Base-by-base conservation (phyloP, 2,888 invertebrate genomes). In the Scaptomyza polygonia region DNA sequence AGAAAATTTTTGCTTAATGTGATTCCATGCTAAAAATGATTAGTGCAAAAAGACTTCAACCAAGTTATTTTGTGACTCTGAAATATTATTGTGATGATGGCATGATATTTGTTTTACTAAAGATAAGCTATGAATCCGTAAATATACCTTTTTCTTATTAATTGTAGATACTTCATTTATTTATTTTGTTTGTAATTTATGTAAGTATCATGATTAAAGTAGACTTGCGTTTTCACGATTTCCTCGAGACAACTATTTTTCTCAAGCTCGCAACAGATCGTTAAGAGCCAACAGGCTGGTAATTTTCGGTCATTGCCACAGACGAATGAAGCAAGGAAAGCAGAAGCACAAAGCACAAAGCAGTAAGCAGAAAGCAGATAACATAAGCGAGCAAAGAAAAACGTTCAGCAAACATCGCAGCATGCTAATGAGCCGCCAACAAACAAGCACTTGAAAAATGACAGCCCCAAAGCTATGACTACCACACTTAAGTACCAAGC, bases 291-390 rank as follows among this genome's bases (percentile, higher is more conserved):
- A 16, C 21, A 49, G 42, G 49, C 57, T 77, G 67, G 48, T 64
- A 62, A 77, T 75, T 84, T 85, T 77, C 75, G 80, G 87, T 78
- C 88, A 88, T 87, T 88, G 85, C 87, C 88, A 88, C 77, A 79
- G 71, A 32, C 73, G 51, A 54, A 40, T 43, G 16, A 47, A 49
- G 56, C 49, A 52, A 36, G 45, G 52, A 27, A 64, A 62, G 55
- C 48, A 63, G 63, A 55, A 49, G 25, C 25, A 5, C 49, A 27
- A 64, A 62, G 55, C 48, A 63, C n/a, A n/a, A n/a, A n/a, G 21
- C 21, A 21, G 21, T 3, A 21, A 21, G 25, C 25, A 5, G 52
- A 27, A 64, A 62, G 55, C 48, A 63, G 63, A 55, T 45, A 43
- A 54, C 52, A 65, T 52, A 77, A 62, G 62, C 62, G 63, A 65